Percentiles rank a stretch among this genome's conserved stretches.
Evolutionary conservation across 2,888 invertebrate species (phyloP).

Genomic region (Ephialtes manifestator): DNA sequence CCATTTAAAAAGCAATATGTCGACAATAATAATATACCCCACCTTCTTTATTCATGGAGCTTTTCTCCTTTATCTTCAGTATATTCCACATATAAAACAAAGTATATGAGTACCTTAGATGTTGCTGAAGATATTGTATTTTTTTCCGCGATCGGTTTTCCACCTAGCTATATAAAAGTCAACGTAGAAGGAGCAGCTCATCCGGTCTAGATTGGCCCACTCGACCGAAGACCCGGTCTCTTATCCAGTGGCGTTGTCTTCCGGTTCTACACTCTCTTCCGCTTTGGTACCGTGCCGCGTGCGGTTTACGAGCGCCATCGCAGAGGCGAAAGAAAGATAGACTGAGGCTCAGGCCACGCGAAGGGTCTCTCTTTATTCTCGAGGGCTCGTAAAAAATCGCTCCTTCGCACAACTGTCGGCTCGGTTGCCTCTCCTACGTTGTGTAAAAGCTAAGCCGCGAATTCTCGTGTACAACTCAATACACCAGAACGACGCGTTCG

Average conservation of each 20-base stretch:
- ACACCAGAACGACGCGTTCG: slow-evolving; percentile 43
- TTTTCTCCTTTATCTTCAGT: slow-evolving; percentile 1
- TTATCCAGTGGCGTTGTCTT: slow-evolving; percentile 52
- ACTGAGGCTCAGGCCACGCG: slow-evolving; percentile 63
- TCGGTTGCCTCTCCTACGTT: slow-evolving; percentile 24
- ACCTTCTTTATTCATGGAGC: slow-evolving; percentile 7
- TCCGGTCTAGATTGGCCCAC: slow-evolving; percentile 65
- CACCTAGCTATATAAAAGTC: slow-evolving; percentile 23
- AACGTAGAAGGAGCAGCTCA: slow-evolving; percentile 41
- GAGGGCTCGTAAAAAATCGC: slow-evolving; percentile 68
- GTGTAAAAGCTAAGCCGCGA: slow-evolving; percentile 59
- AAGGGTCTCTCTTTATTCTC: slow-evolving; percentile 69
- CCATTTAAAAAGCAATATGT: background rate
- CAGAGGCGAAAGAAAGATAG: slow-evolving; percentile 61
- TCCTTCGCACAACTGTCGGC: slow-evolving; percentile 59
- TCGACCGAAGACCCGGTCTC: slow-evolving; percentile 50
- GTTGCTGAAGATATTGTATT: slow-evolving; percentile 26
- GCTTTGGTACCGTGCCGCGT: slow-evolving; percentile 56
- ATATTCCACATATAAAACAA: too few species aligned
- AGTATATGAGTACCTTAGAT: background rate
- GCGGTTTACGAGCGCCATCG: slow-evolving; percentile 66
- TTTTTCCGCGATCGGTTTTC: slow-evolving; percentile 43
- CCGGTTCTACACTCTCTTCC: slow-evolving; percentile 62
- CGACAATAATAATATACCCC: slow-evolving; percentile 17
- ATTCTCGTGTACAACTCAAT: slow-evolving; percentile 68